phyloP scores from a whole-genome alignment of 2,888 invertebrate species.

The Prosapia bicincta region DNA sequence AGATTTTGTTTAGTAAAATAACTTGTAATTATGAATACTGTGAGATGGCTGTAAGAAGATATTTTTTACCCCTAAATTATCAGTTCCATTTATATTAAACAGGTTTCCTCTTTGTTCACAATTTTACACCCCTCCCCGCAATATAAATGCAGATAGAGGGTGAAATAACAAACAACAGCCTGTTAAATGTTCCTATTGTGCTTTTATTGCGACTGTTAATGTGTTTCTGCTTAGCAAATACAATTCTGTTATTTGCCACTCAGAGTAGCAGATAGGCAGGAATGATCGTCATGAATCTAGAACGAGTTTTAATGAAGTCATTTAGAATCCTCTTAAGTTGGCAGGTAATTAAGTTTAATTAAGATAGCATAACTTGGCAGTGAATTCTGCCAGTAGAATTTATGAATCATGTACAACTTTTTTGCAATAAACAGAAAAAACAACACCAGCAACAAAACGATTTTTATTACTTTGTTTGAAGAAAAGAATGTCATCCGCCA shows the following conservation, averaged over 20 bases:
- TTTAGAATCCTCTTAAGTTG: conserved; percentile 15
- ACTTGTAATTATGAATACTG: too few species aligned
- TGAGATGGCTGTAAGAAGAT: too few species aligned
- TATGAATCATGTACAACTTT: neutral
- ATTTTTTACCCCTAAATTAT: neutral
- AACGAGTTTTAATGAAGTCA: conserved; percentile 19
- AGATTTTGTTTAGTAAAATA: too few species aligned
- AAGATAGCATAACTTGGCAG: conserved; percentile 27
- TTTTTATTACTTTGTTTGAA: neutral
- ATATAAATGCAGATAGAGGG: neutral
- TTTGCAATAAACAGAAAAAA: neutral
- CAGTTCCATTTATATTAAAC: neutral
- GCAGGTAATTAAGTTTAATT: conserved; percentile 27
- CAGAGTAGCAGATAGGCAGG: neutral
- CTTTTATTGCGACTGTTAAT: neutral
- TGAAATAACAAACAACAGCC: neutral
- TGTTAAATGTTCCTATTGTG: neutral
- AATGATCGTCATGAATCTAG: conserved; percentile 3
- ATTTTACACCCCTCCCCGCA: neutral
- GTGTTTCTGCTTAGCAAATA: neutral
- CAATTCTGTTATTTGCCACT: neutral
- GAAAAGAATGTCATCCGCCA: neutral
- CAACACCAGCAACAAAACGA: neutral
- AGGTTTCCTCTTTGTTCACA: neutral
- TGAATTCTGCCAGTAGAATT: neutral